Conservation (phyloP, 2,113 vertebrate genomes). For the Eurypyga helias region DNA sequence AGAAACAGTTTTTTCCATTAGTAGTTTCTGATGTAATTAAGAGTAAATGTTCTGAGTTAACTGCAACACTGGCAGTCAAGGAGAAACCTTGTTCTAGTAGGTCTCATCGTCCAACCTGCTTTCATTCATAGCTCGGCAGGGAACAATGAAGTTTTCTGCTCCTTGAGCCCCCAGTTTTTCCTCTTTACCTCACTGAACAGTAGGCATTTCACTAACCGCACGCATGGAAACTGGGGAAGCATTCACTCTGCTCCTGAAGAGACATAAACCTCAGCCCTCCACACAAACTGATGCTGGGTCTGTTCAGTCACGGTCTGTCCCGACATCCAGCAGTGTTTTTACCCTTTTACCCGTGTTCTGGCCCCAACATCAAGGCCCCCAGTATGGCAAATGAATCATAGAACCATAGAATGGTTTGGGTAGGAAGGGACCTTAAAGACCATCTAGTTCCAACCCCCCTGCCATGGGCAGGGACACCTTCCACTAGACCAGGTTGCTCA, state of each 20-base stretch:
- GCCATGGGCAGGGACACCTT: no score
- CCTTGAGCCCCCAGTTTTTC: background rate
- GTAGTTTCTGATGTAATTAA: background rate
- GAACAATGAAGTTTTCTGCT: background rate
- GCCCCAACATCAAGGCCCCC: background rate
- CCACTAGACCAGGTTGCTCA: no score
- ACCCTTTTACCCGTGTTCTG: background rate
- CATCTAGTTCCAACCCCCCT: no score
- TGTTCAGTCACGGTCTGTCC: background rate
- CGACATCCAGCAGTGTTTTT: background rate
- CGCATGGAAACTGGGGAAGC: background rate
- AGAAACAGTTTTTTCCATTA: background rate
- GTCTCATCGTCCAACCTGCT: background rate
- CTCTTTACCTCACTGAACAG: background rate
- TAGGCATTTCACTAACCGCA: background rate
- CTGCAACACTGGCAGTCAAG: background rate
- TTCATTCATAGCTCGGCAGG: background rate
- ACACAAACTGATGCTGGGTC: background rate
- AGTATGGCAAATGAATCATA: fast-evolving
- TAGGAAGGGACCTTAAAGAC: no score
- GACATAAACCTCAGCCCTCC: background rate
- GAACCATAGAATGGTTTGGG: no score
- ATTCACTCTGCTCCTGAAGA: background rate
- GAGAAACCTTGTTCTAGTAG: background rate
- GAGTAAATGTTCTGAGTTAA: background rate